A percentile compares a stretch with the other conserved stretches of the same genome.
Evolutionary conservation across 2,888 invertebrate genomes (phyloP).

Genomic region (Melipona bicolor): DNA sequence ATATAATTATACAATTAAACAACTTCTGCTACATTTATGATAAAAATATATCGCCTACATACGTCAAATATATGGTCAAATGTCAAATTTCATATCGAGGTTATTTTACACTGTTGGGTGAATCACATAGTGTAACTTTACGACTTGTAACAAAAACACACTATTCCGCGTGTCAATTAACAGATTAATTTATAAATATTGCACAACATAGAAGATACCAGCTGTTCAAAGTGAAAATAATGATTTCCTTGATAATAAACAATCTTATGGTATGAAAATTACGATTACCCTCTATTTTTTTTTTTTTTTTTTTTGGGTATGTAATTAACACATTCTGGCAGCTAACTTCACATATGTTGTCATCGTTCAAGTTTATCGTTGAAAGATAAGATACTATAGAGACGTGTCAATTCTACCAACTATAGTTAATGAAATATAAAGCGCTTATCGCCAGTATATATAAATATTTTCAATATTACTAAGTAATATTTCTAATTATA

Average conservation of each 20-base stretch:
- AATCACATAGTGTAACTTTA: slow-evolving; percentile 33
- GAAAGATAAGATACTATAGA: not conserved
- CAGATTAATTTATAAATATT: slow-evolving; percentile 1
- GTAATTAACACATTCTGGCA: slow-evolving; percentile 13
- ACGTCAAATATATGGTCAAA: slow-evolving; percentile 56
- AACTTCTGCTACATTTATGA: slow-evolving; percentile 18
- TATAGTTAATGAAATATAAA: not conserved
- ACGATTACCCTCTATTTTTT: slow-evolving; percentile 31
- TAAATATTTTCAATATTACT: not conserved
- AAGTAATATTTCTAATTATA: not conserved
- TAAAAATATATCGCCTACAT: slow-evolving; percentile 29
- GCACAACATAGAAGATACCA: slow-evolving; percentile 9
- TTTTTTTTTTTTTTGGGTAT: not conserved
- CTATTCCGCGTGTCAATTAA: not conserved
- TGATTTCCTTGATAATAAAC: slow-evolving; percentile 37
- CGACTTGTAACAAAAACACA: slow-evolving; percentile 11
- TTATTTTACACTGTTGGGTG: slow-evolving; percentile 44
- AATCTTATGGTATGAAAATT: slow-evolving; percentile 34
- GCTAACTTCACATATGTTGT: slow-evolving; percentile 48
- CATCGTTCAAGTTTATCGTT: slow-evolving; percentile 1
- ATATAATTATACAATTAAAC: slow-evolving; percentile 8
- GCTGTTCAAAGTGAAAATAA: not conserved
- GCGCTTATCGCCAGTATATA: not conserved
- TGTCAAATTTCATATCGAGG: slow-evolving; percentile 57
- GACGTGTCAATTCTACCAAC: not conserved